A percentile compares a stretch with the other conserved stretches of the same genome.
These are phyloP conservation scores for Chorisops tibialis DNA, from an alignment of 2,888 invertebrate genomes.

Conservation along the genomic window DNA sequence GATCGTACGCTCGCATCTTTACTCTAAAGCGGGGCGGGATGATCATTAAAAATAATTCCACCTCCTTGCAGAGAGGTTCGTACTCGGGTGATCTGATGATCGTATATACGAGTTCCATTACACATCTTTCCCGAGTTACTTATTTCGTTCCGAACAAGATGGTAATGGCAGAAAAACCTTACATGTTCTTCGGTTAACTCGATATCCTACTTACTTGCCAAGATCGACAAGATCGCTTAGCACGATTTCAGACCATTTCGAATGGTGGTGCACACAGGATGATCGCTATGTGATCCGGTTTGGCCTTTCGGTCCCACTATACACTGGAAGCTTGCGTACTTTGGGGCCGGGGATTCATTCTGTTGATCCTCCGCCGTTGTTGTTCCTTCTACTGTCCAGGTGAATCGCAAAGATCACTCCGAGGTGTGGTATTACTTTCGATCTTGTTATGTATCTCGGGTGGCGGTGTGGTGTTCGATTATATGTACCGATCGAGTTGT, in stretches of 20 bases:
- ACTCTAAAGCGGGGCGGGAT: slow-evolving; percentile 8
- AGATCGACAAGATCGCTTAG: slow-evolving; percentile 6
- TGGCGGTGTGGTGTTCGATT: slow-evolving; percentile 33
- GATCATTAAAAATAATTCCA: slow-evolving; percentile 30
- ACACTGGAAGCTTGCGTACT: slow-evolving; percentile 7
- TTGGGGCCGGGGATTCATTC: slow-evolving; percentile 4
- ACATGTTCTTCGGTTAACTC: slow-evolving; percentile 20
- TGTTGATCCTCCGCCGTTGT: slow-evolving; percentile 8
- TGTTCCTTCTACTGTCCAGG: slow-evolving; percentile 6
- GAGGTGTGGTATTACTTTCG: slow-evolving; percentile 33
- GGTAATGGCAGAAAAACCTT: not conserved
- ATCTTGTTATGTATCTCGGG: slow-evolving; percentile 28
- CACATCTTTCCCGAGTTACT: not conserved
- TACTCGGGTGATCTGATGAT: not conserved
- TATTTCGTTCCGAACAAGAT: not conserved
- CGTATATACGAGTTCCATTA: too few relatives aligned
- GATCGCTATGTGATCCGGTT: slow-evolving; percentile 17
- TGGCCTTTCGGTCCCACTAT: slow-evolving; percentile 7
- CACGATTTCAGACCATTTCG: slow-evolving; percentile 14
- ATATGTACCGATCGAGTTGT: slow-evolving; percentile 25
- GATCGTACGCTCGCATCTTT: not conserved
- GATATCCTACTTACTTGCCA: not conserved
- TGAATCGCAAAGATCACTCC: slow-evolving; percentile 26
- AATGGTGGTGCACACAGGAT: too few relatives aligned
- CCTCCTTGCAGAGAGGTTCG: not conserved